phyloP scores from a whole-genome alignment of 23 tunicate species.

The Trididemnum clinides region DNA sequence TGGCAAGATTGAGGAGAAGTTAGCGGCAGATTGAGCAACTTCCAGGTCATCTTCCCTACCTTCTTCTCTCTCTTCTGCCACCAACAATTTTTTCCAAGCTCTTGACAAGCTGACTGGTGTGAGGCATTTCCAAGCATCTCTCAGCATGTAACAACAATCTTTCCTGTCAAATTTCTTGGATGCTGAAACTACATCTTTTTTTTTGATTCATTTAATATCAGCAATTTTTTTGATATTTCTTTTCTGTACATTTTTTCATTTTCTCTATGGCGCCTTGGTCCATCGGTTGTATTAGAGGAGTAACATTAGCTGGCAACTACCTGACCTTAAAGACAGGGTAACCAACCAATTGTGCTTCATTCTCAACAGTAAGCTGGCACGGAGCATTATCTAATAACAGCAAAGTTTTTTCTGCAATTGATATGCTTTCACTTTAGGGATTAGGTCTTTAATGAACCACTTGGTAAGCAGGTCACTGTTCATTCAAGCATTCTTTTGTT shows the following conservation, averaged over 20 bases:
- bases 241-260: background rate
- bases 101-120: too few species aligned
- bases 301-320: background rate
- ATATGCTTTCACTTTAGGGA: background rate
- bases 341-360: background rate
- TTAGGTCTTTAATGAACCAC: too few species aligned
- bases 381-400: too few species aligned
- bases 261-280: background rate
- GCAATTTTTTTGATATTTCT: background rate
- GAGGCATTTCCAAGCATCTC: too few species aligned
- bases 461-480: too few species aligned
- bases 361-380: background rate
- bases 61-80: background rate
- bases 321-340: background rate
- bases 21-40: background rate
- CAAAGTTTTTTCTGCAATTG: background rate
- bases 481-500: too few species aligned
- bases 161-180: background rate
- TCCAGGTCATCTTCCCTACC: background rate
- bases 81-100: background rate
- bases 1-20: background rate
- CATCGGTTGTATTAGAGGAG: background rate
- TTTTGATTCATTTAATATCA: background rate
- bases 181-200: background rate
- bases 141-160: background rate